Percentiles rank a stretch among this genome's conserved stretches.
phyloP scores from a whole-genome alignment of 2,797 vertebrate species.

The Mormyrus proboscirostris region DNA sequence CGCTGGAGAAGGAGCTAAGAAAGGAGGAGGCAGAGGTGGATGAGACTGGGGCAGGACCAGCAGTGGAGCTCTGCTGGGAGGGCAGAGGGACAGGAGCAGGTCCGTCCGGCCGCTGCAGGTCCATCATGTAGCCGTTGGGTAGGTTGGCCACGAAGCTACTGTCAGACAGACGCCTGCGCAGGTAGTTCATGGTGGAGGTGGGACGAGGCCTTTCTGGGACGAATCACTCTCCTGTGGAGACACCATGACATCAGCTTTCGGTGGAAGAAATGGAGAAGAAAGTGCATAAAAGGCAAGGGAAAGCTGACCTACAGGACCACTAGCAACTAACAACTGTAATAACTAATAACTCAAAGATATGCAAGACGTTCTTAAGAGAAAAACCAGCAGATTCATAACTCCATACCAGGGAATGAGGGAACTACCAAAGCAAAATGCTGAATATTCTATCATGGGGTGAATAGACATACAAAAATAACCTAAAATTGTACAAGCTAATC shows the following conservation, averaged over 20 bases:
- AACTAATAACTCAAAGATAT: not conserved
- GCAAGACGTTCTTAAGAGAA: not conserved
- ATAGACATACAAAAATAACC: not conserved
- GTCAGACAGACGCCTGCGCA: constrained; percentile 87
- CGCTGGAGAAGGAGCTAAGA: constrained; percentile 87
- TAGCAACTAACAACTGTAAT: not conserved
- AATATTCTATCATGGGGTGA: not conserved
- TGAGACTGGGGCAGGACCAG: constrained; percentile 38
- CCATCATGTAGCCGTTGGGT: constrained; percentile 94
- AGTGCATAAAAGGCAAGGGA: not conserved
- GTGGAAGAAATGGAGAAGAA: not conserved
- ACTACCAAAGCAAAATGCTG: not conserved
- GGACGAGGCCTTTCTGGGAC: constrained; percentile 34
- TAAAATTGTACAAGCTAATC: not conserved
- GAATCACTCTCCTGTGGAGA: constrained; percentile 7
- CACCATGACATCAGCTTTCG: not conserved
- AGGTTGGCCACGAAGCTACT: constrained; percentile 95
- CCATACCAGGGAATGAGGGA: not conserved
- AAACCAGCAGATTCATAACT: not conserved
- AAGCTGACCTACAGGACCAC: not conserved
- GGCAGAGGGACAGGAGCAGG: constrained; percentile 78
- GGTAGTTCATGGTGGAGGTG: constrained; percentile 79
- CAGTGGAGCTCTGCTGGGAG: constrained; percentile 40
- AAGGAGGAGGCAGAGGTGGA: constrained; percentile 67
- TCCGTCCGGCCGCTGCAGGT: constrained; percentile 79